These are phyloP conservation scores for Corella eumyota DNA, from an alignment of 23 tunicate genomes.

Conservation along the genomic window DNA sequence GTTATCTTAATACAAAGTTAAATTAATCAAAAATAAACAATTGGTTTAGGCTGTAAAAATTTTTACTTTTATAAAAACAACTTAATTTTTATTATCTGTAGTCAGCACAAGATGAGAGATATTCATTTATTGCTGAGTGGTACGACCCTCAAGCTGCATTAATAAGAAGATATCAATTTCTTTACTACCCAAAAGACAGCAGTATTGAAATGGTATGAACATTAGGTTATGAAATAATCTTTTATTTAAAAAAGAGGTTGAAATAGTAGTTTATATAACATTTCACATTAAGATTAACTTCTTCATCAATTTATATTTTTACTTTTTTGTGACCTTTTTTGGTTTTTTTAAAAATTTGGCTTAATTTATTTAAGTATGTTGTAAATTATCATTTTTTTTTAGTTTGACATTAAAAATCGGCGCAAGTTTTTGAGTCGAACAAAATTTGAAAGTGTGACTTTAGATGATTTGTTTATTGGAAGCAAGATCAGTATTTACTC, in stretches of 20 bases:
- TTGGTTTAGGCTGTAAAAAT: no score
- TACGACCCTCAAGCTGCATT: slow-evolving; percentile 96
- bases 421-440: slow-evolving; percentile 82
- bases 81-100: no score
- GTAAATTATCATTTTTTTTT: slow-evolving; percentile 9
- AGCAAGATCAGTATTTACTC: slow-evolving; percentile 74
- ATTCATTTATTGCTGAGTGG: slow-evolving; percentile 81
- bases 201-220: slow-evolving; percentile 96
- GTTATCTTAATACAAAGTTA: no score
- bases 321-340: not conserved
- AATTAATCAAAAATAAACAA: no score
- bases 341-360: not conserved
- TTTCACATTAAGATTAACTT: not conserved
- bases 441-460: slow-evolving; percentile 32
- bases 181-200: slow-evolving; percentile 84
- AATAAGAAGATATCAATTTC: slow-evolving; percentile 80
- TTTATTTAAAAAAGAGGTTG: no score
- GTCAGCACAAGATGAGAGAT: slow-evolving; percentile 87
- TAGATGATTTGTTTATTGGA: slow-evolving; percentile 73
- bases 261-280: not conserved
- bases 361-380: not conserved
- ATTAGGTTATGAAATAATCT: no score
- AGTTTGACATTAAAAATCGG: slow-evolving; percentile 80
- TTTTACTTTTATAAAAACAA: no score
- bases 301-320: not conserved